phyloP scores from a whole-genome alignment of 1,140 invertebrate species.

The Leptopilina clavipes region DNA sequence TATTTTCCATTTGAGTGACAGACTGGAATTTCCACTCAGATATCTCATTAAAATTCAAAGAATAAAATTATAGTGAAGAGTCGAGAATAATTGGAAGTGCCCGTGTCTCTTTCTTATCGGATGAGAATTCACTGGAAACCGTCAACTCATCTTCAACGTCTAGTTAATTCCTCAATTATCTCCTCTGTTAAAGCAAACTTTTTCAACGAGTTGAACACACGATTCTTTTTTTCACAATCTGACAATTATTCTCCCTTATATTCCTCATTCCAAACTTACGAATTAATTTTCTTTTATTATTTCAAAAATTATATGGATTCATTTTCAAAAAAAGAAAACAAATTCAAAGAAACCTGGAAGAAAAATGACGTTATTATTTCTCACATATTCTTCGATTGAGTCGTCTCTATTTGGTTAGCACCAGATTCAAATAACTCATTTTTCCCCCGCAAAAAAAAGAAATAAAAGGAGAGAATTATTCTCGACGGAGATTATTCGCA shows the following conservation, averaged over 20 bases:
- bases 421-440: slow-evolving; percentile 11
- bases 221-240: no score
- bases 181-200: background rate
- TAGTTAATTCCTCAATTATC: slow-evolving; percentile 24
- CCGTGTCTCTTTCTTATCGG: slow-evolving; percentile 21
- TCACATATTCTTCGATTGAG: background rate
- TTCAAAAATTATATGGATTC: background rate
- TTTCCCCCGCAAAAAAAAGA: no score
- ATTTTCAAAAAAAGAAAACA: background rate
- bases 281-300: no score
- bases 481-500: slow-evolving; percentile 6
- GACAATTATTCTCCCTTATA: background rate
- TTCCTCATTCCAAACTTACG: no score
- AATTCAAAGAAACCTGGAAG: background rate
- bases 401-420: background rate
- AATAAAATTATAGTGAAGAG: background rate
- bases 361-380: slow-evolving; percentile 1
- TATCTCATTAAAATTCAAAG: slow-evolving; percentile 12
- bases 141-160: slow-evolving; percentile 24
- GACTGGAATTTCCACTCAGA: no score
- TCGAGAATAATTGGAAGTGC: slow-evolving; percentile 13
- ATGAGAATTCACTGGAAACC: slow-evolving; percentile 19
- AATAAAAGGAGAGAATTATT: background rate
- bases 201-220: background rate
- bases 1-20: background rate